phyloP scores from a whole-genome alignment of 2,113 vertebrate species.

The Prunella fulvescens region DNA sequence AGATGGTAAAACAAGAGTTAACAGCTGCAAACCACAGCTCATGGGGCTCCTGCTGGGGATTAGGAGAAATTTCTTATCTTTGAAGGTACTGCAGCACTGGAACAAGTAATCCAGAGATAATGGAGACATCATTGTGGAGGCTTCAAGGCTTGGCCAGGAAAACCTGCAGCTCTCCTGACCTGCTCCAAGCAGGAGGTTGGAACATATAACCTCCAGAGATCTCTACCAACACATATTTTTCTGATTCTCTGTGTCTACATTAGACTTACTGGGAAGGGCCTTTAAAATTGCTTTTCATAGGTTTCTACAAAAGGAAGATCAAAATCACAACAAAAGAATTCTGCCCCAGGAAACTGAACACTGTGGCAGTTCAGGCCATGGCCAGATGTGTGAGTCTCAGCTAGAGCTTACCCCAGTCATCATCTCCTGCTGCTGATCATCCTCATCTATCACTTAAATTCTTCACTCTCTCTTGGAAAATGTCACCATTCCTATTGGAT shows the following conservation, averaged over 20 bases:
- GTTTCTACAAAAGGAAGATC: not conserved
- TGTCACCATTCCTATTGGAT: not conserved
- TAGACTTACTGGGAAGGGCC: not conserved
- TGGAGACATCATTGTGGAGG: not conserved
- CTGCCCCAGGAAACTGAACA: not conserved
- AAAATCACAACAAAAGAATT: not conserved
- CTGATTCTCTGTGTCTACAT: not conserved
- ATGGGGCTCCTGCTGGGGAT: not conserved
- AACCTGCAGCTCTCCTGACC: not conserved
- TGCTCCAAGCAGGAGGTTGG: not conserved
- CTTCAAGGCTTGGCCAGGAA: not conserved
- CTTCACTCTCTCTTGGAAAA: not conserved
- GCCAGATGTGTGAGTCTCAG: not conserved
- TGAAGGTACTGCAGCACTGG: not conserved
- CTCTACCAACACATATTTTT: not conserved
- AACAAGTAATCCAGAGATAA: not conserved
- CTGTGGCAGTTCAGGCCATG: not conserved
- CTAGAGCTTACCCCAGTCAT: not conserved
- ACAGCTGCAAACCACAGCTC: not conserved
- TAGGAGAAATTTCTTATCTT: not conserved
- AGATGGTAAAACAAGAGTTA: not conserved
- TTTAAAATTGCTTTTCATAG: not conserved
- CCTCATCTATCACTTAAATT: not conserved
- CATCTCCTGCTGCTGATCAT: not conserved
- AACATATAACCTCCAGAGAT: not conserved